Conservation (phyloP, 2,113 vertebrate species). For the Scomber japonicus region DNA sequence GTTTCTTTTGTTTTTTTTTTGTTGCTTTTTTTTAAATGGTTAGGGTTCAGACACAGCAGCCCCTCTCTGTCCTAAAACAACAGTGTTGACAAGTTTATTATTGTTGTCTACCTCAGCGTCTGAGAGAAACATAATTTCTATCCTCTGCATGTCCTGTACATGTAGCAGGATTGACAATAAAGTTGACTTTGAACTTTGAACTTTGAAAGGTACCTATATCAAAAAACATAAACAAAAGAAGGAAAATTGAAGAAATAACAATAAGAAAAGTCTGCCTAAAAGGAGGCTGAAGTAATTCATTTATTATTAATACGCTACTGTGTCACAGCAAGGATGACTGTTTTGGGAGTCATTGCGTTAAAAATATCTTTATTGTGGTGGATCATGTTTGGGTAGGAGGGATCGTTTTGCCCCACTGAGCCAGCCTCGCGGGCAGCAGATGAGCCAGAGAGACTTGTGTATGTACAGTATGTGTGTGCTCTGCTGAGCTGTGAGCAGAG, state of each 20-base stretch:
- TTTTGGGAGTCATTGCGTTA: constrained; percentile 81
- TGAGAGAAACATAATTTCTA: too few relatives aligned
- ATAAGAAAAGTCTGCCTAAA: constrained; percentile 4
- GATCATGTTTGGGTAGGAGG: constrained; percentile 86
- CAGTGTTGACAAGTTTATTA: too few relatives aligned
- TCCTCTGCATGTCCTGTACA: too few relatives aligned
- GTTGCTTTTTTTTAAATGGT: too few relatives aligned
- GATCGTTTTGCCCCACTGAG: constrained; percentile 83
- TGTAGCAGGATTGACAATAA: too few relatives aligned
- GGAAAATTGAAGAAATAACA: constrained; percentile 24
- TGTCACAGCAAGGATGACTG: constrained; percentile 63
- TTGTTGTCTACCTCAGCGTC: too few relatives aligned
- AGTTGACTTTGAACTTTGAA: too few relatives aligned
- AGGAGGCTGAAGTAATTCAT: constrained; percentile 28
- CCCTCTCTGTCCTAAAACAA: too few relatives aligned
- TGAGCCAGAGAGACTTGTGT: constrained; percentile 63
- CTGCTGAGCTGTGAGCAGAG: constrained; percentile 73
- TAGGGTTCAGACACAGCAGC: too few relatives aligned
- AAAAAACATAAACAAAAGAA: constrained; percentile 28
- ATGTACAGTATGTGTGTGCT: constrained; percentile 31
- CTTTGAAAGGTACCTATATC: constrained; percentile 20
- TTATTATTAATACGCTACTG: constrained; percentile 51
- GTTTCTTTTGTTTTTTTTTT: too few relatives aligned
- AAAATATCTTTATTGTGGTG: constrained; percentile 86
- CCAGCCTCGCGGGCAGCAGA: constrained; percentile 82